Percentiles rank a stretch among this genome's conserved stretches.
Evolutionary conservation across 2,888 invertebrate genomes (phyloP).

Genomic region (Chironomus riparius): DNA sequence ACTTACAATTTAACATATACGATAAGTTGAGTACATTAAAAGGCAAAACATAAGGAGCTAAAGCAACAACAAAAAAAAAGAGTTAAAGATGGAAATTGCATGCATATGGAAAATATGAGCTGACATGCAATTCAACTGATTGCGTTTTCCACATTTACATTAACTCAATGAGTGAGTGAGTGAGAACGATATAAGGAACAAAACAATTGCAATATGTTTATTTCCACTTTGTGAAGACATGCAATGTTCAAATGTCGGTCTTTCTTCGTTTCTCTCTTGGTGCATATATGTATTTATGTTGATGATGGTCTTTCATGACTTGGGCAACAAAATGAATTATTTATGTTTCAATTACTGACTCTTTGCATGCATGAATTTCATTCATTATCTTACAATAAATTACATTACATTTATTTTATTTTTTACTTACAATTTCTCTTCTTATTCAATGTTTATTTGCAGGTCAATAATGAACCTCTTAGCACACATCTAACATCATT

Average conservation of each 20-base stretch:
- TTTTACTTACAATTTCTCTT: neutral
- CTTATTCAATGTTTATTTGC: constrained; percentile 31
- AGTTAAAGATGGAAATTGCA: neutral
- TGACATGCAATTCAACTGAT: neutral
- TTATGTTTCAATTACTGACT: neutral
- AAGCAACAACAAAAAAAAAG: neutral
- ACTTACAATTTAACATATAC: constrained; percentile 1
- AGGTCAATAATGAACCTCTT: constrained; percentile 38
- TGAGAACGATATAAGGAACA: neutral
- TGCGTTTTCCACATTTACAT: too few species aligned
- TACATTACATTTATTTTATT: neutral
- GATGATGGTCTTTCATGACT: neutral
- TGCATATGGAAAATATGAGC: neutral
- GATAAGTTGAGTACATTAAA: constrained; percentile 2
- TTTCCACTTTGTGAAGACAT: neutral
- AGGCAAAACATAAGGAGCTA: too few species aligned
- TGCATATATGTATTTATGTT: neutral
- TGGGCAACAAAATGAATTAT: constrained; percentile 10
- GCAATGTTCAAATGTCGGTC: neutral
- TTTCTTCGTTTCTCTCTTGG: neutral
- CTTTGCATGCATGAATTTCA: neutral
- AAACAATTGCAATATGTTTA: neutral
- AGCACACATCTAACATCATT: constrained; percentile 35
- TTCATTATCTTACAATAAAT: neutral
- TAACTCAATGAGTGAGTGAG: too few species aligned